phyloP scores from a whole-genome alignment of 2,888 invertebrate species.

The Syrista parreyssii region DNA sequence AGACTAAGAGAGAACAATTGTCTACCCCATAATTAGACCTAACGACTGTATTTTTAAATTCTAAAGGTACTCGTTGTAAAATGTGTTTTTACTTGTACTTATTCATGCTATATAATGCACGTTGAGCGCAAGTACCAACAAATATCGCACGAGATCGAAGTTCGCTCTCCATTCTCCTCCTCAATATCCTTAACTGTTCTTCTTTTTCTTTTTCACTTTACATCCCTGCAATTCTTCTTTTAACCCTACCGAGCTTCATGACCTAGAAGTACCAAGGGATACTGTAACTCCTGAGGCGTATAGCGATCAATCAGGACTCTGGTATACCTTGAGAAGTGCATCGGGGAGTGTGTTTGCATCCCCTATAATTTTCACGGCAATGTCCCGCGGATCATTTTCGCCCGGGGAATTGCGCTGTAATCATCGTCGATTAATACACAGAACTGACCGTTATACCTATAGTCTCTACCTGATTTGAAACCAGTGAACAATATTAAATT shows the following conservation, averaged over 20 bases:
- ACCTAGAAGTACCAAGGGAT: background rate
- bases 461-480: background rate
- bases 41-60: background rate
- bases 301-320: background rate
- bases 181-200: background rate
- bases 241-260: background rate
- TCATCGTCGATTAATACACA: background rate
- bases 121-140: too few relatives aligned
- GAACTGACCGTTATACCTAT: background rate
- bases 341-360: background rate
- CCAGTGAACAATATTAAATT: background rate
- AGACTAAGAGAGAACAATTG: background rate
- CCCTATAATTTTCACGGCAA: background rate
- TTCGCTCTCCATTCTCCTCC: background rate
- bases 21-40: background rate
- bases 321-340: background rate
- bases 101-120: background rate
- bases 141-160: background rate
- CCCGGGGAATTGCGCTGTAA: background rate
- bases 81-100: background rate
- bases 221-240: background rate
- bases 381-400: background rate
- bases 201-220: background rate
- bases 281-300: background rate
- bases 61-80: background rate